phyloP scores from a whole-genome alignment of 2,113 vertebrate genomes.

The Beaufortia kweichowensis region DNA sequence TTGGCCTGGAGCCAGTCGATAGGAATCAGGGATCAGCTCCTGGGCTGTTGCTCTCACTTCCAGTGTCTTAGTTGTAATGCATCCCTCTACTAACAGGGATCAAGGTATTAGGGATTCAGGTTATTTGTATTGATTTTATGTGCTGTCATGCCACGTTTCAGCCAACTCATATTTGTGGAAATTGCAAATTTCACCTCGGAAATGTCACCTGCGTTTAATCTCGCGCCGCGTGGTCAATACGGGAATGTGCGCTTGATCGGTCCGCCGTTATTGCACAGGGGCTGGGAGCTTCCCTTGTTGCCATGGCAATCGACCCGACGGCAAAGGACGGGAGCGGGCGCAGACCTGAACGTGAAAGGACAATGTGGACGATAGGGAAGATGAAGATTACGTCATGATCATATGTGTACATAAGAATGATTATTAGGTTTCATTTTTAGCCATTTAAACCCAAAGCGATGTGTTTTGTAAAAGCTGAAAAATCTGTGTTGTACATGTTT shows the following conservation, averaged over 20 bases:
- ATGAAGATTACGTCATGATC: background rate
- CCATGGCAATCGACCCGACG: slow-evolving; percentile 65
- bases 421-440: background rate
- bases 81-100: slow-evolving; percentile 91
- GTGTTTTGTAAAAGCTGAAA: background rate
- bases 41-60: slow-evolving; percentile 71
- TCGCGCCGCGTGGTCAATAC: slow-evolving; percentile 88
- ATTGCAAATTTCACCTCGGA: slow-evolving; percentile 97
- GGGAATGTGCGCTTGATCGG: slow-evolving; percentile 65
- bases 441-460: background rate
- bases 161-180: slow-evolving; percentile 95
- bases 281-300: slow-evolving; percentile 67
- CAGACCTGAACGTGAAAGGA: background rate
- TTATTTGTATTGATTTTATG: slow-evolving; percentile 99
- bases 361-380: background rate
- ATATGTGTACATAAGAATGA: background rate
- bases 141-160: slow-evolving; percentile 84
- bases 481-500: background rate
- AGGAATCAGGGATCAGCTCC: slow-evolving; percentile 76
- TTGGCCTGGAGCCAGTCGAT: slow-evolving; percentile 82
- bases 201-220: slow-evolving; percentile 98
- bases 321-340: slow-evolving; percentile 40
- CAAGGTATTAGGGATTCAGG: slow-evolving; percentile 99
- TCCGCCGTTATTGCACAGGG: slow-evolving; percentile 82
- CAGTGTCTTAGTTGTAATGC: slow-evolving; percentile 84